Evolutionary conservation across 2,113 vertebrate species (phyloP), one percentile per base, ranked within the genome.

Genomic region (Albula glossodonta): DNA sequence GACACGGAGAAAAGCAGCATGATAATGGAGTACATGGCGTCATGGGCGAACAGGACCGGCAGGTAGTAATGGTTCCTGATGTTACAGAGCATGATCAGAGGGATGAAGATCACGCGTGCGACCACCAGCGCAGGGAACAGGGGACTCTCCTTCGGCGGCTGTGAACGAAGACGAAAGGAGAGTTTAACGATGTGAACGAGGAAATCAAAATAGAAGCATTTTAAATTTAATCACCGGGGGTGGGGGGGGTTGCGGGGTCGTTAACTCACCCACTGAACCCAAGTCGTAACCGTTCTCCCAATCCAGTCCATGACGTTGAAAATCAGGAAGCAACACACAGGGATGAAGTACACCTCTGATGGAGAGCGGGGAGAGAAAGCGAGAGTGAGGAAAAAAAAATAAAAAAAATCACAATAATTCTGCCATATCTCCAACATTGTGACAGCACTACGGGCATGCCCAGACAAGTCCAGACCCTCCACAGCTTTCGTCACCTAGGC

Each of bases 71-170:
- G 92, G 63, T 91, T 78, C 0, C 94, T 89, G 31, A 96, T 92
- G 2, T 96, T 96, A 88, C 96, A 97, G 81, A 97, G 57, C 95
- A 97, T 96, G 89, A 97, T 93, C 78, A 96, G 94, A 0, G 97
- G 97, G 0, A 97, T 60, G 5, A 97, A 96, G 31, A 94, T 87
- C 10, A 94, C 52, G 0, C 97, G 95, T 25, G 92, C 89, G 41
- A 90, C 81, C 5, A 96, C 94, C 22, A 92, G 90, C 51, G 91
- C 81, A 0, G 95, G 96, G 79, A 97, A 93, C 41, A 96, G 88
- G 11, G 86, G n/a, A 13, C 96, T 95, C 74, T 95, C 91, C 87
- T 94, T 92, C 0, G 90, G 84, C 0, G 94, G 94, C 94, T 95
- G 87, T 0, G 78, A 50, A 78, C 56, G 19, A 51, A 19, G 17